Conservation (phyloP, 2,113 vertebrate species). For the Sprattus sprattus region DNA sequence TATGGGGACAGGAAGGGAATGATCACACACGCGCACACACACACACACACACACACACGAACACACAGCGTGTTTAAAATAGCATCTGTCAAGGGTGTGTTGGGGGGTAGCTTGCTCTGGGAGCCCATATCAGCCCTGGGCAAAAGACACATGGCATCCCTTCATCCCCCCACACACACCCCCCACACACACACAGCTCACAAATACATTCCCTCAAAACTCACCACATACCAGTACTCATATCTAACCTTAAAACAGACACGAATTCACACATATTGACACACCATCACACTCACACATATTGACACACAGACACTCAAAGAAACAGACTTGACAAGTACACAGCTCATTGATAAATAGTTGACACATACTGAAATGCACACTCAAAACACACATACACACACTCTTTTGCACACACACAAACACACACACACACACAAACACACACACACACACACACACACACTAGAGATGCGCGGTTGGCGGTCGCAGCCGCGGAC, state of each 20-base stretch:
- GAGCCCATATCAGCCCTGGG: neutral
- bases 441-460: neutral
- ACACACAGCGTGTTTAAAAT: neutral
- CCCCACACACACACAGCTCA: neutral
- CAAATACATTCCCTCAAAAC: neutral
- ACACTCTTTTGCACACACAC: neutral
- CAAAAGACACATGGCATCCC: slow-evolving; percentile 7
- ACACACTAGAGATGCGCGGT: too few relatives aligned
- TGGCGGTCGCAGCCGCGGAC: too few relatives aligned
- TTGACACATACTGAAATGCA: neutral
- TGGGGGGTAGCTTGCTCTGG: neutral
- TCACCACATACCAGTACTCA: neutral
- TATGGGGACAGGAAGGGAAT: slow-evolving; percentile 32
- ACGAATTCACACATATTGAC: neutral
- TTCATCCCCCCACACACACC: neutral
- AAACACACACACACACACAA: neutral
- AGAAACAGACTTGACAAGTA: neutral
- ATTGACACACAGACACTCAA: neutral
- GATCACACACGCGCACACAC: neutral
- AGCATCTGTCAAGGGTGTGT: neutral
- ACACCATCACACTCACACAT: neutral
- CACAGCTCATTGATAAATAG: neutral
- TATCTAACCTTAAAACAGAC: neutral
- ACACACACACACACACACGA: neutral
- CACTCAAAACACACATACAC: neutral